Percentiles rank a stretch among this genome's conserved stretches.
These are phyloP conservation scores for Catagonus wagneri DNA, from an alignment of 2,113 vertebrate genomes.

Conservation along the genomic window DNA sequence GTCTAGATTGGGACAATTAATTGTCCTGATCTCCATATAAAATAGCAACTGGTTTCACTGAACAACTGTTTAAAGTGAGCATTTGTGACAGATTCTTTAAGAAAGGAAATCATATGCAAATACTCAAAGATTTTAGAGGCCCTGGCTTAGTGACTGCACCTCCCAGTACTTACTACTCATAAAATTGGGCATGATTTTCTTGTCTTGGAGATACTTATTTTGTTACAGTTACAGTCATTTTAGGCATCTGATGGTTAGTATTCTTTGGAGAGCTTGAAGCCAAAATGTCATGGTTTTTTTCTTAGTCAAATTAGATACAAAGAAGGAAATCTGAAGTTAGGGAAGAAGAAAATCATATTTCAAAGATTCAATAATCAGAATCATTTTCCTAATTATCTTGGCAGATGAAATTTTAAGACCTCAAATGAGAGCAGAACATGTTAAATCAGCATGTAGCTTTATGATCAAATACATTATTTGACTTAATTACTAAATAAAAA, in stretches of 20 bases:
- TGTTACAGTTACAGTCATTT: background rate
- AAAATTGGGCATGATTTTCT: background rate
- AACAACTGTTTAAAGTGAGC: background rate
- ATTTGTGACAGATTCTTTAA: background rate
- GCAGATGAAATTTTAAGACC: conserved; percentile 48
- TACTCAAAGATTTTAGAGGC: background rate
- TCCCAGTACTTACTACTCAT: background rate
- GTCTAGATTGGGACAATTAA: background rate
- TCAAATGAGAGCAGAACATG: conserved; percentile 1
- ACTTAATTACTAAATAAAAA: conserved; percentile 28
- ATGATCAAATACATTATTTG: background rate
- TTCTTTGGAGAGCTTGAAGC: conserved; percentile 37
- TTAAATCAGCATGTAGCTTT: conserved; percentile 20
- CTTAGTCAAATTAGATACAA: conserved; percentile 36
- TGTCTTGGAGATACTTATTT: conserved; percentile 3
- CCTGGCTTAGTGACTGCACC: background rate
- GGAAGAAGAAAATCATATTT: conserved; percentile 54
- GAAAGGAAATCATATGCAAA: conserved; percentile 23
- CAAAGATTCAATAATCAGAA: conserved; percentile 38
- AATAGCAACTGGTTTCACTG: background rate
- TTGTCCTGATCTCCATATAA: background rate
- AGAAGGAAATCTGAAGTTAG: conserved; percentile 48
- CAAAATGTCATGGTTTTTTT: background rate
- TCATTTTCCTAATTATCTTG: conserved; percentile 8
- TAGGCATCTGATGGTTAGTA: background rate